phyloP scores from a whole-genome alignment of 2,888 invertebrate species.

The Trissolcus japonicus region DNA sequence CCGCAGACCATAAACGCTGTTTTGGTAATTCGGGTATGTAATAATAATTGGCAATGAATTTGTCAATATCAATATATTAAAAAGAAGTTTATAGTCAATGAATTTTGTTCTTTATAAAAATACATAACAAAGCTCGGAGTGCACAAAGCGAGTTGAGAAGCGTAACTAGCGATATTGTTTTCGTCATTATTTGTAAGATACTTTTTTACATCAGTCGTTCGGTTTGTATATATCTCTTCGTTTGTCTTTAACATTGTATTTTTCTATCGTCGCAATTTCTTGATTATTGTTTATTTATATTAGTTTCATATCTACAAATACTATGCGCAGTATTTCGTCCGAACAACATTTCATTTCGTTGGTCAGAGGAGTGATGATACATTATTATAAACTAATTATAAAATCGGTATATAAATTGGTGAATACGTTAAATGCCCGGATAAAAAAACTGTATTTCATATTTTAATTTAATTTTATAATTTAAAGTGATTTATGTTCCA shows the following conservation, averaged over 20 bases:
- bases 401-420: too few species aligned
- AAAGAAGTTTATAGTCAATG: constrained; percentile 64
- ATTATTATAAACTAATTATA: too few species aligned
- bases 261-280: too few species aligned
- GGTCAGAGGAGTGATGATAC: not conserved
- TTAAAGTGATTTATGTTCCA: too few species aligned
- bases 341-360: not conserved
- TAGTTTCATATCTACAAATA: not conserved
- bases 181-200: constrained; percentile 34
- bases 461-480: too few species aligned
- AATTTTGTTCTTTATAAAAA: constrained; percentile 73
- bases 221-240: too few species aligned
- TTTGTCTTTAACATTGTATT: too few species aligned
- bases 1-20: too few species aligned
- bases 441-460: too few species aligned
- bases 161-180: constrained; percentile 63
- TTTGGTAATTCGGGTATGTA: not conserved
- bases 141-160: constrained; percentile 67
- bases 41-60: constrained; percentile 13
- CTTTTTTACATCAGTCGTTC: constrained; percentile 31
- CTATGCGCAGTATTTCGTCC: not conserved
- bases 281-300: too few species aligned
- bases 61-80: constrained; percentile 68
- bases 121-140: constrained; percentile 74
- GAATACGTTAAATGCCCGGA: too few species aligned